Base-by-base conservation (phyloP, 2,113 vertebrate genomes). In the Otus sunia region DNA sequence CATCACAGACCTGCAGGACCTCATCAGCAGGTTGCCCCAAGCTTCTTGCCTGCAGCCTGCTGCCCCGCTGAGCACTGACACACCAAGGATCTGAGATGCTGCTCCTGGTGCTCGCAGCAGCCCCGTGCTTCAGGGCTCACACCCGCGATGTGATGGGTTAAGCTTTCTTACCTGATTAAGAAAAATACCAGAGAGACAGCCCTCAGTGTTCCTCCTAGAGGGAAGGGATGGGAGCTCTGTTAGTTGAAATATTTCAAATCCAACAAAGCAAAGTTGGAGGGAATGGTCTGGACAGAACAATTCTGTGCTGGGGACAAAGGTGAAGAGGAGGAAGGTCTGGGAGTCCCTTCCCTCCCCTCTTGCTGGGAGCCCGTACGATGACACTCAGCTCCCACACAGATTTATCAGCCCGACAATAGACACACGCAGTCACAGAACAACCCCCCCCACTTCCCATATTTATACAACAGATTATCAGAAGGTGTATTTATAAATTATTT, bases 81-180 rank as follows among this genome's bases (percentile, higher is more conserved):
- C 3, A 16, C 10, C 47, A 7, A 49, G 30, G 59, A 11, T 3
- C 47, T 11, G 36, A 45, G 79, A 62, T 43, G 8, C 15, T 37
- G 39, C 45, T 39, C 62, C 17, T 29, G 58, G 30, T 36, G 37
- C 64, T 43, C 7, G 2, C 34, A 36, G 72, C 55, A 73, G 27
- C 60, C 29, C 59, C 12, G 6, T 15, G 36, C 49, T 68, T 21
- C 77, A 37, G 76, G 67, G 29, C 27, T 77, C 37, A 0, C 23
- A 6, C 47, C 17, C 36, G 17, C 47, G 27, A 25, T 1, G 3
- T 4, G 5, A 53, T 0, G 6, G 20, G 3, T 37, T 14, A 18
- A 14, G 10, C 27, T 62, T 69, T 59, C 34, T 39, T 5, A 37
- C 16, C 20, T 5, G 11, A 15, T 49, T 10, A 60, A 66, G 18